Evolutionary conservation across 2,113 vertebrate species (phyloP).

Genomic region (Cynocephalus volans): DNA sequence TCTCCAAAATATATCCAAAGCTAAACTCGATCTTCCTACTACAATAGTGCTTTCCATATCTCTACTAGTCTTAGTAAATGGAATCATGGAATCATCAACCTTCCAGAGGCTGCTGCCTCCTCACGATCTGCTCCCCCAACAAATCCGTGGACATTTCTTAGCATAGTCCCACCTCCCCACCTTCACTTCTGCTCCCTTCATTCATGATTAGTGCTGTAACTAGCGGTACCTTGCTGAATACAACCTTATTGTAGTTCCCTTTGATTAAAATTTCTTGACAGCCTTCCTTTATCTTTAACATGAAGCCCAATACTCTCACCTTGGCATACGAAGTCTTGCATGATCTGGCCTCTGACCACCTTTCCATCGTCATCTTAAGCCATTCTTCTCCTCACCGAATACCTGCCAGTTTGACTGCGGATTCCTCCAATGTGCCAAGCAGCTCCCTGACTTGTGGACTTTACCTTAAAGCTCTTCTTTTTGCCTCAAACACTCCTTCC

Average conservation of each 20-base stretch:
- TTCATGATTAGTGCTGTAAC: not conserved
- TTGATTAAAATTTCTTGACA: not conserved
- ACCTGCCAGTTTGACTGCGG: not conserved
- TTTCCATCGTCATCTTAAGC: not conserved
- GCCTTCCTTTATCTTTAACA: not conserved
- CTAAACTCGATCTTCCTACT: not conserved
- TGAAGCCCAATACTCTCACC: not conserved
- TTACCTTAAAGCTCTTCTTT: not conserved
- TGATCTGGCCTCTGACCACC: not conserved
- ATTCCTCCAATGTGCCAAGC: not conserved
- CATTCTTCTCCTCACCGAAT: not conserved
- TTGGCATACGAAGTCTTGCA: not conserved
- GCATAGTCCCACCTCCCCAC: not conserved
- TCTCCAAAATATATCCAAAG: not conserved
- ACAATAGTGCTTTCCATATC: not conserved
- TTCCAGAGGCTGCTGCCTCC: not conserved
- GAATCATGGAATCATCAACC: not conserved
- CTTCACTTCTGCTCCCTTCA: not conserved
- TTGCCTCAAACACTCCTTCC: not conserved
- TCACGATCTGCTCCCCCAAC: not conserved
- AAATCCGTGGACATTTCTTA: not conserved
- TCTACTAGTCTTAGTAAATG: not conserved
- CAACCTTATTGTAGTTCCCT: not conserved
- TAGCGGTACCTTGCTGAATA: not conserved
- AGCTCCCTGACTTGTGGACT: not conserved